Evolutionary conservation across 2,797 vertebrate genomes (phyloP).

Genomic region (Acanthurus leucopareius): DNA sequence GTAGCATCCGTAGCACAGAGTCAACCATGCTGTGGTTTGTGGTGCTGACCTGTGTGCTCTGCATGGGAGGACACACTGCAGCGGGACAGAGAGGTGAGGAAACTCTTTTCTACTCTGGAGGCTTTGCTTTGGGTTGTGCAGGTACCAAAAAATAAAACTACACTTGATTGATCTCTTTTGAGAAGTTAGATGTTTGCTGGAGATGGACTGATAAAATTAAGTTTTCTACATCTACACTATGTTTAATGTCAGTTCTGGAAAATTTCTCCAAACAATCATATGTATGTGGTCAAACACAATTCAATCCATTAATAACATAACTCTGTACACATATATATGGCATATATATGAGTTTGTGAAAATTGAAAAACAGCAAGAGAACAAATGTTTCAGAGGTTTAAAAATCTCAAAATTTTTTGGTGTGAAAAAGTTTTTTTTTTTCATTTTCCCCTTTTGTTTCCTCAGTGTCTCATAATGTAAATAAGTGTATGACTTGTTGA

Average conservation of each 20-base stretch:
- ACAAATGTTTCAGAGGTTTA: neutral
- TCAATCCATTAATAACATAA: neutral
- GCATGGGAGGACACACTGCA: constrained; percentile 55
- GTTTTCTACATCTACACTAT: no score
- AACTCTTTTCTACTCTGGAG: accelerated
- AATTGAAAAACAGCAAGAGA: neutral
- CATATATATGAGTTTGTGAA: neutral
- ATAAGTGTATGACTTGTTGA: neutral
- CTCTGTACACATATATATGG: neutral
- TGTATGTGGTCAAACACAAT: no score
- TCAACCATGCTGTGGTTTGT: constrained; percentile 76
- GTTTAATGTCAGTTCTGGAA: neutral
- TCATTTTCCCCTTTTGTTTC: neutral
- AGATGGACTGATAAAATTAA: neutral
- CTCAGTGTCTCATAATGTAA: neutral
- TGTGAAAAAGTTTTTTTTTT: neutral
- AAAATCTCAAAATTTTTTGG: neutral
- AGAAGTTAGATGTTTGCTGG: neutral
- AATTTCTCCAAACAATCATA: neutral
- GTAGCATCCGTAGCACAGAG: constrained; percentile 1
- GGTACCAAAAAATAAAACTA: neutral
- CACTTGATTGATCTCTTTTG: neutral
- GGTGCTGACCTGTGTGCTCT: constrained; percentile 68
- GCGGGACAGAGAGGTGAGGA: constrained; percentile 84
- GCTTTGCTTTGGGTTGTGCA: neutral